Evolutionary conservation across 2,888 invertebrate genomes (phyloP), one percentile per base, ranked within the genome.

Genomic region (Lasioglossum villosulum): DNA sequence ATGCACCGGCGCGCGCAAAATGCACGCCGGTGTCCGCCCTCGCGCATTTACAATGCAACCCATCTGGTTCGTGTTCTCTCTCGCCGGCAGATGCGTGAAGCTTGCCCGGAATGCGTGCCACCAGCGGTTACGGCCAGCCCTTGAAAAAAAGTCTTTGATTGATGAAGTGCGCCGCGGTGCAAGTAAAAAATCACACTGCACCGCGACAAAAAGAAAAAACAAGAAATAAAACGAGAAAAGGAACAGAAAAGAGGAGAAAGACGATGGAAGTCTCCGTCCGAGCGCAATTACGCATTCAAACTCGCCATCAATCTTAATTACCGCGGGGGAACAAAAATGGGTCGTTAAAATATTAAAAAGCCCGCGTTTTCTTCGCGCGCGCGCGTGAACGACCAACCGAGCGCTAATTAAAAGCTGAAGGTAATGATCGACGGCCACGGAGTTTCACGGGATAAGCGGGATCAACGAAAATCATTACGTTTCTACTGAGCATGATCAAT

Each of bases 271-370:
- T 76, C 86, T 80, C 83, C 89, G 80, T 88, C 90, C 86, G 52
- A 72, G 90, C 90, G 87, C 90, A 89, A 90, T 90, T 90, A 90
- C 90, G 89, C 88, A 87, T 89, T 90, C 87, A 89, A 86, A 89
- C 91, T 87, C 83, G 82, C 89, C 91, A 90, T 90, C 90, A 88
- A 90, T 90, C 90, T 90, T 90, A 90, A 90, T 90, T 90, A 90
- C 86, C 73, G 73, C 80, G 77, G 77, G 74, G 88, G 70, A 39
- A 81, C 88, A 83, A 84, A 90, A 90, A 90, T 89, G 89, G 86
- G 90, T 90, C 90, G 89, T 90, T 90, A 90, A 87, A 88, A 85
- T 90, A 90, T 90, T 86, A 88, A 87, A 63, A 87, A 86, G 83
- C 71, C 68, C 80, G 81, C 82, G 76, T 86, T 86, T 86, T 88